Conservation (phyloP, 2,113 vertebrate genomes). For the Patagioenas fasciata region DNA sequence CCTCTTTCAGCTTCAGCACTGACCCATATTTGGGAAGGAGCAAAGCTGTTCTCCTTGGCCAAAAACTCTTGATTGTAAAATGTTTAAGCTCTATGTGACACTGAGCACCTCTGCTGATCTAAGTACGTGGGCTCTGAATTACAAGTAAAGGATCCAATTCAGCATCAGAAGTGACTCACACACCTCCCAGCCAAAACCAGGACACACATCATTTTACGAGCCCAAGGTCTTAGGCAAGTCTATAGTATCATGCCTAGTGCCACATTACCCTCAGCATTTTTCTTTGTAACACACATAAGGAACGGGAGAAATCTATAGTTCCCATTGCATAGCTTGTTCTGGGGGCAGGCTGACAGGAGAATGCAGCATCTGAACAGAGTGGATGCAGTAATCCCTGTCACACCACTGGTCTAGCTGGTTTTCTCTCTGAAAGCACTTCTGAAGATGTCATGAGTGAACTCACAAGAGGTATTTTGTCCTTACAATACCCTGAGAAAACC, state of each 20-base stretch:
- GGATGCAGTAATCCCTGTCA: neutral
- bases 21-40: no score
- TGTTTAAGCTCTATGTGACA: no score
- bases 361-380: neutral
- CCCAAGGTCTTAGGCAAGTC: neutral
- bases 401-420: neutral
- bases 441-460: neutral
- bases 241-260: neutral
- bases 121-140: no score
- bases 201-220: neutral
- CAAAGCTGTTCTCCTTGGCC: no score
- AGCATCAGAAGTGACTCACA: neutral
- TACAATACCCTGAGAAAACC: neutral
- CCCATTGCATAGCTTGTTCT: neutral
- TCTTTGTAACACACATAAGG: neutral
- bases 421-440: neutral
- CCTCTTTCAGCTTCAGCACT: no score
- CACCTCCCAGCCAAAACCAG: neutral
- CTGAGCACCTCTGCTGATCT: no score
- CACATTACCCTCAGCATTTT: neutral
- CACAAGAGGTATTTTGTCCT: neutral
- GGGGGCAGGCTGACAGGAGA: neutral
- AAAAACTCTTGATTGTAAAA: no score
- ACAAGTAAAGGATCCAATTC: no score
- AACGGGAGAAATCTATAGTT: neutral